A percentile compares a stretch with the other conserved stretches of the same genome.
Evolutionary conservation across 2,113 vertebrate species (phyloP).

Genomic region (Larimichthys polyactis): DNA sequence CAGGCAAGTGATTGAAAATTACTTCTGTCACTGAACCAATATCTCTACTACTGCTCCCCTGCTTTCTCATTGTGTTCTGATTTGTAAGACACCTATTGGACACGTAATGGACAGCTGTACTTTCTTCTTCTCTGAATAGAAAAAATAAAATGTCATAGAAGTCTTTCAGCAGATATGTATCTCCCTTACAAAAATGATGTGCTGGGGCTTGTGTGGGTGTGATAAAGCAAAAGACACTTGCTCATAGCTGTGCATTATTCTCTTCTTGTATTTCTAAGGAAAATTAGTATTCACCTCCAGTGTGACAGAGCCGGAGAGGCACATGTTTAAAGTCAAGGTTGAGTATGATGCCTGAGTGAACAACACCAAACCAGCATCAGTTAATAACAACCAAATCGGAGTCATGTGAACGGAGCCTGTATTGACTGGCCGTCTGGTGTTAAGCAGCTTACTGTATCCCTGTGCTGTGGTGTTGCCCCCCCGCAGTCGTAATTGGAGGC

Average conservation of each 20-base stretch:
- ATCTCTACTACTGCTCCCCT: neutral
- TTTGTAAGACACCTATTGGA: neutral
- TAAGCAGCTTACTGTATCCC: conserved; percentile 75
- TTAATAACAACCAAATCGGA: conserved; percentile 42
- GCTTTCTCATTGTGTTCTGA: neutral
- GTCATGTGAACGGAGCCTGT: conserved; percentile 55
- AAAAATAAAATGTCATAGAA: neutral
- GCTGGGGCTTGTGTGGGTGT: neutral
- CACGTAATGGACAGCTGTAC: neutral
- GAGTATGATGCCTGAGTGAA: conserved; percentile 1
- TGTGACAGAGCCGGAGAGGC: neutral
- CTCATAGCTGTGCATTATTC: conserved; percentile 4
- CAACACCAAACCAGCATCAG: conserved; percentile 16
- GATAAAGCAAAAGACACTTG: neutral
- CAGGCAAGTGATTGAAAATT: neutral
- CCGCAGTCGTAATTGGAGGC: conserved; percentile 71
- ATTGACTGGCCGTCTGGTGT: conserved; percentile 59
- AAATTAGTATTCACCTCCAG: neutral
- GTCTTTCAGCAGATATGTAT: neutral
- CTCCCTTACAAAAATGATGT: neutral
- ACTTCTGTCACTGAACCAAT: neutral
- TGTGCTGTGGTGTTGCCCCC: conserved; percentile 38
- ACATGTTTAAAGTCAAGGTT: conserved; percentile 27
- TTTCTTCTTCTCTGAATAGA: neutral
- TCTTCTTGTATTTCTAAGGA: neutral